phyloP scores from a whole-genome alignment of 2,888 invertebrate genomes.

The Colostygia pectinataria region DNA sequence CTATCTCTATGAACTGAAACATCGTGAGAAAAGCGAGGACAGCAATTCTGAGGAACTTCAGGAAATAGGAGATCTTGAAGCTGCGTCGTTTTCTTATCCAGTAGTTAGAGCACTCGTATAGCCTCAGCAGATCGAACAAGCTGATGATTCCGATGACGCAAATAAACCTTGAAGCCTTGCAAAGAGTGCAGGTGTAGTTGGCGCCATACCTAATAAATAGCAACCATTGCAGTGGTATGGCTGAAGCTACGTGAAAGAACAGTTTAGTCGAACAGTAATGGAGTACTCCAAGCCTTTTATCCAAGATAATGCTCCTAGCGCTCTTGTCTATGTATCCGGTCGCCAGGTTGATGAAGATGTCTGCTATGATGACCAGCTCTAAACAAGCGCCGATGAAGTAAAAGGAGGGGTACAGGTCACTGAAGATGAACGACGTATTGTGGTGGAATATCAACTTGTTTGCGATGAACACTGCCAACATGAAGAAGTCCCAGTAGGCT shows the following conservation, averaged over 20 bases:
- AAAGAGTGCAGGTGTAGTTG: slow-evolving; percentile 31
- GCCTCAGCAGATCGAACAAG: slow-evolving; percentile 31
- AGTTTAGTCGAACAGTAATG: slow-evolving; percentile 42
- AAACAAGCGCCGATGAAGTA: slow-evolving; percentile 32
- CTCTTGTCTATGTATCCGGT: slow-evolving; percentile 40
- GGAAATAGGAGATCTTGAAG: slow-evolving; percentile 23
- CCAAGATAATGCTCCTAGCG: slow-evolving; percentile 35
- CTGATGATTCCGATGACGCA: slow-evolving; percentile 34
- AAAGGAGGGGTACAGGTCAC: slow-evolving; percentile 1
- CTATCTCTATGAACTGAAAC: slow-evolving; percentile 36
- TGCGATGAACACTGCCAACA: slow-evolving; percentile 30
- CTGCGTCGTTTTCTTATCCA: slow-evolving; percentile 31
- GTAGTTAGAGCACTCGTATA: slow-evolving; percentile 38
- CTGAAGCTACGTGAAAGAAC: slow-evolving; percentile 41
- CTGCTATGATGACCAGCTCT: slow-evolving; percentile 37
- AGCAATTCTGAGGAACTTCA: slow-evolving; percentile 39
- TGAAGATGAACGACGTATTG: slow-evolving; percentile 36
- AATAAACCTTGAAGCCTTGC: slow-evolving; percentile 39
- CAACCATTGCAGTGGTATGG: slow-evolving; percentile 42
- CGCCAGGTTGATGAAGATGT: slow-evolving; percentile 38
- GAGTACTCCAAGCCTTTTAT: slow-evolving; percentile 27
- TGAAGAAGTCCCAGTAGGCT: slow-evolving; percentile 38
- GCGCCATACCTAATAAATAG: slow-evolving; percentile 41
- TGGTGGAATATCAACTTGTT: slow-evolving; percentile 36
- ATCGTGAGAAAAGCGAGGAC: slow-evolving; percentile 38